phyloP scores from a whole-genome alignment of 1,140 invertebrate genomes.

The Mactra quadrangularis region DNA sequence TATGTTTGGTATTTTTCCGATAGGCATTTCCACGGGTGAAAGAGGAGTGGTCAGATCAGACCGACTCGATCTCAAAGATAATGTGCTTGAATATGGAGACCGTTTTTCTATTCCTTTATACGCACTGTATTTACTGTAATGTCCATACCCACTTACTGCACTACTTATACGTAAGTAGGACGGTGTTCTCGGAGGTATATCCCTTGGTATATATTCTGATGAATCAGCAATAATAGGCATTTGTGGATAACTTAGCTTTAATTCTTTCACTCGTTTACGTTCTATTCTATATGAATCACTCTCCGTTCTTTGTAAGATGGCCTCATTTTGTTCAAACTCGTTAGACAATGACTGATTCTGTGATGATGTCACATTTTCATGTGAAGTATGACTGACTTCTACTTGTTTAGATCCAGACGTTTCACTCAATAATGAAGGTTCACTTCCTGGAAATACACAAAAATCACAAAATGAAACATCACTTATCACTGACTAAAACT shows the following conservation, averaged over 20 bases:
- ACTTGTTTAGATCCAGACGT: constrained; percentile 42
- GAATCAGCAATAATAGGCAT: constrained; percentile 54
- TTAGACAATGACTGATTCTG: background rate
- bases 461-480: no score
- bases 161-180: constrained; percentile 56
- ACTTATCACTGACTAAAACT: no score
- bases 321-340: background rate
- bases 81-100: constrained; percentile 60
- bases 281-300: constrained; percentile 2
- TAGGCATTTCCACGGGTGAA: constrained; percentile 59
- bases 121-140: constrained; percentile 54
- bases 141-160: constrained; percentile 61
- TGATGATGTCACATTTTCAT: constrained; percentile 11
- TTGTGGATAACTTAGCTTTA: constrained; percentile 40
- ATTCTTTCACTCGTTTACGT: constrained; percentile 11
- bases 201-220: constrained; percentile 44
- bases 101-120: constrained; percentile 62
- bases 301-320: background rate
- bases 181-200: constrained; percentile 43
- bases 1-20: constrained; percentile 58
- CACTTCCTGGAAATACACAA: constrained; percentile 50
- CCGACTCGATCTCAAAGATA: constrained; percentile 53
- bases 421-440: constrained; percentile 47
- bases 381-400: constrained; percentile 18
- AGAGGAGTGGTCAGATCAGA: constrained; percentile 54